A percentile compares a stretch with the other conserved stretches of the same genome.
Evolutionary conservation across 1,140 invertebrate genomes (phyloP).

Genomic region (Drosophila erecta): DNA sequence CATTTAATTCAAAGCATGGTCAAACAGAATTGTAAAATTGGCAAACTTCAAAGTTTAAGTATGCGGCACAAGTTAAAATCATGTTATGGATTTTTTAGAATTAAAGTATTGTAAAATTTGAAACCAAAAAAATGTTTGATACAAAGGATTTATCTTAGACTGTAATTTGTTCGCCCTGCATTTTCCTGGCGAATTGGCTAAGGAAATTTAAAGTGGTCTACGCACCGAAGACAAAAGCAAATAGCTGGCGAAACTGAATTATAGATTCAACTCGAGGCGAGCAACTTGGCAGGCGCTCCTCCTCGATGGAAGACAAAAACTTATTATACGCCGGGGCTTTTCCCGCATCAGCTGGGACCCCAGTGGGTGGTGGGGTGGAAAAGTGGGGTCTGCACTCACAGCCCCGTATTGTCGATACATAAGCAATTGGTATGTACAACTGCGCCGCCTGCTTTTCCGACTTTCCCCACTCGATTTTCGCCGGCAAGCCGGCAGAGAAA

Average conservation of each 20-base stretch:
- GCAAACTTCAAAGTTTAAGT: too few species aligned
- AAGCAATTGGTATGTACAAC: conserved; percentile 81
- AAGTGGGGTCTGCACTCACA: conserved; percentile 12
- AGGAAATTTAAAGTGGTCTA: conserved; percentile 37
- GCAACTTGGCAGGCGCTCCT: conserved; percentile 47
- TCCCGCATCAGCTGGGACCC: conserved; percentile 62
- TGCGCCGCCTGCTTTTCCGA: conserved; percentile 57
- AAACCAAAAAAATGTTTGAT: too few species aligned
- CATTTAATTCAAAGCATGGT: background rate
- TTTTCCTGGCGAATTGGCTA: conserved; percentile 3
- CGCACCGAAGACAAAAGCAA: conserved; percentile 22
- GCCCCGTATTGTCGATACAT: conserved; percentile 74
- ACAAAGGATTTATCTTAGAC: too few species aligned
- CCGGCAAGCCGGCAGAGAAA: conserved; percentile 40
- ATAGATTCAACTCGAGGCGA: conserved; percentile 58
- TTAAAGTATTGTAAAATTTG: too few species aligned
- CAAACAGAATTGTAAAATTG: background rate
- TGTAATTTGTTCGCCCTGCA: background rate
- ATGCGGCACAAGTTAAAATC: too few species aligned
- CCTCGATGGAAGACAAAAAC: conserved; percentile 55
- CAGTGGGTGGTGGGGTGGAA: background rate
- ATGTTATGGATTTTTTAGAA: too few species aligned
- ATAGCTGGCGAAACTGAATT: conserved; percentile 58
- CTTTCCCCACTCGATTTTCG: conserved; percentile 4
- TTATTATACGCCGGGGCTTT: conserved; percentile 62